Evolutionary conservation across 2,797 vertebrate genomes (phyloP), one percentile per base, ranked within the genome.

Genomic region (Notamacropus eugenii): DNA sequence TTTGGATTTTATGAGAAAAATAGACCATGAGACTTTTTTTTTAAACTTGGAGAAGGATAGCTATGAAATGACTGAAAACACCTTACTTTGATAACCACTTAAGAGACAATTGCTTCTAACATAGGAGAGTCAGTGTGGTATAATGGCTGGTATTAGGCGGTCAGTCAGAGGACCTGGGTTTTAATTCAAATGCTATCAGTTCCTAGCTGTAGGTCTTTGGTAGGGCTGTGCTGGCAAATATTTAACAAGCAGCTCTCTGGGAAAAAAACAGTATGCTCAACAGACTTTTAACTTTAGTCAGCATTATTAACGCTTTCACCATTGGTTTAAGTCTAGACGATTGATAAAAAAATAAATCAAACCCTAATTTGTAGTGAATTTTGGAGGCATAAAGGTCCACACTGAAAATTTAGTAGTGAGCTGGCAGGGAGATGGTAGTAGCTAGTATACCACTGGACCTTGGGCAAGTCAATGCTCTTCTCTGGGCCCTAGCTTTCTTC

Each of bases 1-100:
- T 93, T 74, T 40, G 40, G 58, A 34, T n/a, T 90, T 91, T 59
- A 91, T 58, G 22, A 91, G 34, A 93, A 91, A 10, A 93, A 91
- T 46, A 82, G 4, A 87, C 19, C 34, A 46, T 29, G 56, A 92
- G 5, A 52, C 14, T 46, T 67, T 54, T 92, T 92, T 94, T 40
- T 91, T 62, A 34, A 74, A 1, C 3, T 28, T 55, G 82, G 31
- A 46, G 87, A 92, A 82, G 12, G 54, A 62, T 46, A 54, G 34
- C 52, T 91, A 82, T 50, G 91, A 13, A 93, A 0, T 14, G 82
- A 87, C 55, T 54, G n/a, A 4, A 34, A 50, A 91, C 92, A 82
- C 40, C 74, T 11, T 92, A 90, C 56, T 56, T 55, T 1, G 1
- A 92, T n/a, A 31, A 28, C 19, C 24, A 50, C 4, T 92, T 54